A percentile compares a stretch with the other conserved stretches of the same genome.
Evolutionary conservation across 1,140 invertebrate genomes (phyloP).

Genomic region (Drosophila burlai): DNA sequence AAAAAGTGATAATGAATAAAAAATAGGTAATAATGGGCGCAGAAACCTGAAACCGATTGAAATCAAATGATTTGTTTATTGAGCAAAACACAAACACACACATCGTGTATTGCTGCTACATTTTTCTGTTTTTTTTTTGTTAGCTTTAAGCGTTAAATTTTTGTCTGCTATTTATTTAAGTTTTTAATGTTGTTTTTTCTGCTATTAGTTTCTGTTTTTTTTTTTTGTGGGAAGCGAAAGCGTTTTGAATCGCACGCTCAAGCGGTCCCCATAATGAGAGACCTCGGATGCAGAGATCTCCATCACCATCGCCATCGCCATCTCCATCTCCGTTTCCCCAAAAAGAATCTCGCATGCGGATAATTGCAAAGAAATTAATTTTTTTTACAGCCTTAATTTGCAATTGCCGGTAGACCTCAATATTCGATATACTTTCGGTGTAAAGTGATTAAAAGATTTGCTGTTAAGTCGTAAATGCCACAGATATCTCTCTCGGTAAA

Average conservation of each 20-base stretch:
- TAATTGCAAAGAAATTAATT: constrained; percentile 43
- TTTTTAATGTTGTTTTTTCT: constrained; percentile 13
- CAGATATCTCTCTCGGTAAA: not conserved
- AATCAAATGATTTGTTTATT: constrained; percentile 69
- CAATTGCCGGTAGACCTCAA: constrained; percentile 45
- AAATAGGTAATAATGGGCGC: constrained; percentile 20
- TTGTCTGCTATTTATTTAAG: not conserved
- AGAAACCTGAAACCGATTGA: constrained; percentile 50
- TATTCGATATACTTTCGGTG: constrained; percentile 14
- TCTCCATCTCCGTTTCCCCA: constrained; percentile 6
- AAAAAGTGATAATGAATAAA: constrained; percentile 33
- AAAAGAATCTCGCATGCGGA: constrained; percentile 51
- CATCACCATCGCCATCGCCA: not conserved
- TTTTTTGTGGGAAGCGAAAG: constrained; percentile 64
- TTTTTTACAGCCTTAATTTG: constrained; percentile 40
- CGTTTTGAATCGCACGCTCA: constrained; percentile 73
- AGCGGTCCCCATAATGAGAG: constrained; percentile 55
- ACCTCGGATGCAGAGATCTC: constrained; percentile 35
- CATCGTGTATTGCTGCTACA: constrained; percentile 12
- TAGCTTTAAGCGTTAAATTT: constrained; percentile 18
- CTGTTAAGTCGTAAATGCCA: constrained; percentile 6
- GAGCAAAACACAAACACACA: constrained; percentile 12
- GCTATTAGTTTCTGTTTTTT: constrained; percentile 6
- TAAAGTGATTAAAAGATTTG: constrained; percentile 13
- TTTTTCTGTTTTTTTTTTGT: constrained; percentile 1